Evolutionary conservation across 2,888 invertebrate species (phyloP).

Genomic region (Norana najaformis): DNA sequence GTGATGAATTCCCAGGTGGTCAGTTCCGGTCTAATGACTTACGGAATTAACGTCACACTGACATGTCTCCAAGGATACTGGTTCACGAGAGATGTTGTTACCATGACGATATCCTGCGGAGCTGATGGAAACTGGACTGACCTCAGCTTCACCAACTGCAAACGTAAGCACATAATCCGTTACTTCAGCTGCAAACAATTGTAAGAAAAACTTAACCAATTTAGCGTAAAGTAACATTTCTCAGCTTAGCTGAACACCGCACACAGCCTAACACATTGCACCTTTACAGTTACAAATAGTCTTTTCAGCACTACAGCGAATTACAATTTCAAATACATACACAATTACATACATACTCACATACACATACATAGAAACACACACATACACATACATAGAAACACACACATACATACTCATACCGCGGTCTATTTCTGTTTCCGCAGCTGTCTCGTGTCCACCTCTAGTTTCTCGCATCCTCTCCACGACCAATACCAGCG

Average conservation of each 20-base stretch:
- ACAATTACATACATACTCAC: not conserved
- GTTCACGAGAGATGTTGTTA: conserved; percentile 17
- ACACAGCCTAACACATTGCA: too few relatives aligned
- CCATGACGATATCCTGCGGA: not conserved
- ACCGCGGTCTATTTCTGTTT: not conserved
- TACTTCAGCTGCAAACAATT: not conserved
- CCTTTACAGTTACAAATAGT: too few relatives aligned
- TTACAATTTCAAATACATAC: too few relatives aligned
- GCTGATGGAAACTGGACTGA: not conserved
- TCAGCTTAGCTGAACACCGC: too few relatives aligned
- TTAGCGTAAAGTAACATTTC: too few relatives aligned
- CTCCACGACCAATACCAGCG: not conserved
- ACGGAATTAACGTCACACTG: not conserved
- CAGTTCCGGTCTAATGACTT: not conserved
- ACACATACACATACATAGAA: not conserved
- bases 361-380: not conserved
- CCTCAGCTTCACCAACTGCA: not conserved
- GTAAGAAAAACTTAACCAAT: too few relatives aligned
- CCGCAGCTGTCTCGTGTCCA: not conserved
- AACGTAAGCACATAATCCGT: not conserved
- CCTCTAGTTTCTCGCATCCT: not conserved
- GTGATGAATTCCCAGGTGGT: not conserved
- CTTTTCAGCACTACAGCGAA: too few relatives aligned
- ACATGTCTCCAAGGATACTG: conserved; percentile 28
- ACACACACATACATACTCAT: not conserved